Evolutionary conservation across 2,797 vertebrate genomes (phyloP).

Genomic region (Clangula hyemalis): DNA sequence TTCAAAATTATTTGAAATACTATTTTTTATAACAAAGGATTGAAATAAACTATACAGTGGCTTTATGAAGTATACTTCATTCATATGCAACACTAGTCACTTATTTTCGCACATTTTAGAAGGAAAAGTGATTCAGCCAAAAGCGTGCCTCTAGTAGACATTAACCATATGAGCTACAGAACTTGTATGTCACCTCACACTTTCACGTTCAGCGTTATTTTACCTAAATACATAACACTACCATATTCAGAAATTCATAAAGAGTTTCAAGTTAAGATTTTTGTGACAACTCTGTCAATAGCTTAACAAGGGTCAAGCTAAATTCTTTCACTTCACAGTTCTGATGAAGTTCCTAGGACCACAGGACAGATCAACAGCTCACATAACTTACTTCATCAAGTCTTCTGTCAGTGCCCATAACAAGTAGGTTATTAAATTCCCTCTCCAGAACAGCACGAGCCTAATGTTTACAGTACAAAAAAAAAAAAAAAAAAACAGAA

Average conservation of each 20-base stretch:
- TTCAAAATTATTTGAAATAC: background rate
- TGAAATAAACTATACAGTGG: background rate
- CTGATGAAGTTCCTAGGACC: background rate
- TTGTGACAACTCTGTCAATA: background rate
- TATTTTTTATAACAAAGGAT: background rate
- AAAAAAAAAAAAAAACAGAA: background rate
- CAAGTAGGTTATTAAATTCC: constrained; percentile 91
- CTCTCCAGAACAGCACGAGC: constrained; percentile 90
- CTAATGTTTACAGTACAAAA: constrained; percentile 66
- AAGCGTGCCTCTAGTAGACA: background rate
- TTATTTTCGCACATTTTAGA: background rate
- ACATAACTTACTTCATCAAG: constrained; percentile 88
- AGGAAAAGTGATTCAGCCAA: background rate
- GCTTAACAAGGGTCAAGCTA: background rate
- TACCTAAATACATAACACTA: background rate
- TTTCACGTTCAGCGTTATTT: background rate
- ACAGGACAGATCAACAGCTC: background rate
- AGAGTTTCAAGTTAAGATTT: background rate
- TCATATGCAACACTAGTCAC: background rate
- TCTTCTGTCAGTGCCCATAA: constrained; percentile 89
- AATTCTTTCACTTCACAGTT: background rate
- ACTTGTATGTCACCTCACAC: background rate
- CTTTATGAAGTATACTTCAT: background rate
- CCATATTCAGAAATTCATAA: background rate
- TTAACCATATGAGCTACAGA: background rate